These are phyloP conservation scores for Sinocyclocheilus anshuiensis DNA, from an alignment of 2,113 vertebrate genomes.

Conservation along the genomic window DNA sequence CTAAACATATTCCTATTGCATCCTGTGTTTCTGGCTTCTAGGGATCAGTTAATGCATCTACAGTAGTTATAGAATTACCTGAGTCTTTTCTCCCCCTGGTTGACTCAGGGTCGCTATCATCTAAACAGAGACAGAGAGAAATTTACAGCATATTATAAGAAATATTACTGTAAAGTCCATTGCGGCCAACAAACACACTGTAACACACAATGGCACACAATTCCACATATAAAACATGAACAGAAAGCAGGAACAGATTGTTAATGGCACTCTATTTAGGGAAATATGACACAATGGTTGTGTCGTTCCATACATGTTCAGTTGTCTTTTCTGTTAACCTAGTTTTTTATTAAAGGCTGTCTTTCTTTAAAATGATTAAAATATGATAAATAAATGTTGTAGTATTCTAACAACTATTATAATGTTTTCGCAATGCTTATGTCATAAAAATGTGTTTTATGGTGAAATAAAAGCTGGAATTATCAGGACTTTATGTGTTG, in stretches of 20 bases:
- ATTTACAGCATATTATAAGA: slow-evolving; percentile 77
- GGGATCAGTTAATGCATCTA: neutral
- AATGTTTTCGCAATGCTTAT: neutral
- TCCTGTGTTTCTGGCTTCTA: slow-evolving; percentile 5
- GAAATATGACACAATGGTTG: neutral
- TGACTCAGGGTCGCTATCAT: slow-evolving; percentile 86
- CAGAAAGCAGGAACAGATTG: slow-evolving; percentile 13
- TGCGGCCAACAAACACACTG: slow-evolving; percentile 65
- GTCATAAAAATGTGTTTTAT: neutral
- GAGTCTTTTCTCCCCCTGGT: slow-evolving; percentile 91
- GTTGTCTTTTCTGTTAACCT: neutral
- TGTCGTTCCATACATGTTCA: neutral
- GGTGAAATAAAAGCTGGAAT: neutral
- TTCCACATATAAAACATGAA: slow-evolving; percentile 50
- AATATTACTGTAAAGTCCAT: slow-evolving; percentile 79
- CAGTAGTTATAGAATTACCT: slow-evolving; percentile 78
- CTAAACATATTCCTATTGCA: neutral
- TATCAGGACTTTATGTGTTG: neutral
- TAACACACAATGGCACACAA: slow-evolving; percentile 37
- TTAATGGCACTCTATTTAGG: neutral
- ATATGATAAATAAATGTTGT: neutral
- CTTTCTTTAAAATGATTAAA: neutral
- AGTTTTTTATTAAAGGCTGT: neutral
- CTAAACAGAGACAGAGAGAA: slow-evolving; percentile 89
- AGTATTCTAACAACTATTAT: neutral